Base-by-base conservation (phyloP, 1,140 invertebrate species). In the Apis cerana region DNA sequence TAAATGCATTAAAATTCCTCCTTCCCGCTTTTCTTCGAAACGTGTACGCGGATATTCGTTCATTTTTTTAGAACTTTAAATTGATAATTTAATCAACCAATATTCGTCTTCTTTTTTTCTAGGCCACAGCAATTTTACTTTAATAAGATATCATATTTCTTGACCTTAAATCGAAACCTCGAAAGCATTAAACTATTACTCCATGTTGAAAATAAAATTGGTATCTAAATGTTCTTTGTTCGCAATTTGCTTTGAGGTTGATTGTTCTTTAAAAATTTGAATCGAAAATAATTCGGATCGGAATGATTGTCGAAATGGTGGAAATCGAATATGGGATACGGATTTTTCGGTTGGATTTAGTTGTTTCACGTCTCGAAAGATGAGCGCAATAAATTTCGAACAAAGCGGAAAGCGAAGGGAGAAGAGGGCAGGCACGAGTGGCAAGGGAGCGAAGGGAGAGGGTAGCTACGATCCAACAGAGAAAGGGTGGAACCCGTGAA, bases 401-500 rank as follows among this genome's bases (percentile, higher is more conserved):
- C 76, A 59, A 86, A 83, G 76, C 69, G 77, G 71, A 83, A 84
- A 69, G 74, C 56, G 62, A 64, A 62, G 65, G 76, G 50, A 27
- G 68, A 4, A n/a, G 21, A 67, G 64, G 71, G 27, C n/a, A 15
- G 21, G 23, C 33, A 56, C 52, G 52, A 84, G 54, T 52, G 43
- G 56, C 43, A 54, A 15, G 59, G 64, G 61, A 48, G 52, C 23
- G 80, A 69, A 74, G 72, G 68, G 68, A 83, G 85, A 85, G 85
- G 84, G 62, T 75, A 62, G 69, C 50, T 19, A 82, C 62, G 83
- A 43, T 69, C 61, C 77, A 75, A 91, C 91, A 91, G 84, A 75
- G 89, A 91, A 91, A 89, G 88, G 91, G 90, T 90, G 90, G 89
- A 61, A 79, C 87, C 88, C 19, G 56, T 64, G 69, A 82, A 79